Percentiles rank a stretch among this genome's conserved stretches.
These are phyloP conservation scores for Zosterops borbonicus DNA, from an alignment of 2,113 vertebrate genomes.

Conservation along the genomic window DNA sequence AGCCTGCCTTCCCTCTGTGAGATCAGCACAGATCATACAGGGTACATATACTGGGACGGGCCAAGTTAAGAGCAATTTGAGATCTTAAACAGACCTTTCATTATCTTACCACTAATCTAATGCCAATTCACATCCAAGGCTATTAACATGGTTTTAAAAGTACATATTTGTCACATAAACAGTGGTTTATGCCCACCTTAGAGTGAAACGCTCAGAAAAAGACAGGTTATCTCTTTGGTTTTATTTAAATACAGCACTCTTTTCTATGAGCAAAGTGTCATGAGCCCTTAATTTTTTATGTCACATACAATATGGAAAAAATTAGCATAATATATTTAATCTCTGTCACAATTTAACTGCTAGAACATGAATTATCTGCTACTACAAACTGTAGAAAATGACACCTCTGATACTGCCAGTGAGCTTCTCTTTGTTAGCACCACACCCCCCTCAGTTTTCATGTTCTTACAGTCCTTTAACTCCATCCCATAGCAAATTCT, in stretches of 20 bases:
- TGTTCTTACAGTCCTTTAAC: not conserved
- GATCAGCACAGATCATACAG: not conserved
- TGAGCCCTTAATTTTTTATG: not conserved
- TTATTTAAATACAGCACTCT: not conserved
- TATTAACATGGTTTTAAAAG: not conserved
- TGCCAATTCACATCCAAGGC: not conserved
- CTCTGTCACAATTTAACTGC: not conserved
- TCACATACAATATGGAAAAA: not conserved
- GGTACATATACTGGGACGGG: not conserved
- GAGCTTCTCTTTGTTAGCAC: not conserved
- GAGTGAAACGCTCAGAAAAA: not conserved
- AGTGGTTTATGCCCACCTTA: not conserved
- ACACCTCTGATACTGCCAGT: not conserved
- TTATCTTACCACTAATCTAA: not conserved
- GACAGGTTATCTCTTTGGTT: not conserved
- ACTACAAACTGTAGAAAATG: not conserved
- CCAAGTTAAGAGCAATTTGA: not conserved
- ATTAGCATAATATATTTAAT: not conserved
- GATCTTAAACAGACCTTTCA: not conserved
- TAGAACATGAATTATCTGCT: not conserved
- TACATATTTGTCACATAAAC: not conserved
- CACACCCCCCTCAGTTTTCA: not conserved
- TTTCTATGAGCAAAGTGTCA: not conserved
- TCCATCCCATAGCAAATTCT: not conserved
- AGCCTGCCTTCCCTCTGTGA: not conserved